Evolutionary conservation across 2,797 vertebrate species (phyloP).

Genomic region (Acestrorhynchus altus): DNA sequence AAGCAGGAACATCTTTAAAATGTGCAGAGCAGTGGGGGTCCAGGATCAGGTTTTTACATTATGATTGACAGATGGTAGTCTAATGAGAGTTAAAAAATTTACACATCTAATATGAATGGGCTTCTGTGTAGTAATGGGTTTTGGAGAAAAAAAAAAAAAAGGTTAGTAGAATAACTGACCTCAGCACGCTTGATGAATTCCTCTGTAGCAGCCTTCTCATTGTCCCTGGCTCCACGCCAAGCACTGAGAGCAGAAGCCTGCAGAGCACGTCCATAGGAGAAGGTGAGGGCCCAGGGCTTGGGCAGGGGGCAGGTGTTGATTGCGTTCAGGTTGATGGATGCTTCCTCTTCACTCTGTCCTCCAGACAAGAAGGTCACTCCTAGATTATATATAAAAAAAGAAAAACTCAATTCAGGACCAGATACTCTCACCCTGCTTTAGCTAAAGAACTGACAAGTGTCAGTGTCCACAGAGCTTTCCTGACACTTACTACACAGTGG

Average conservation of each 20-base stretch:
- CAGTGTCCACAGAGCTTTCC: not conserved
- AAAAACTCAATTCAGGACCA: not conserved
- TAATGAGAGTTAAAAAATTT: not conserved
- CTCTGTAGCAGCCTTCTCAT: conserved; percentile 87
- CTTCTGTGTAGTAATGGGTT: not conserved
- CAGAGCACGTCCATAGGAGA: conserved; percentile 96
- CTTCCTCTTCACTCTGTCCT: conserved; percentile 98
- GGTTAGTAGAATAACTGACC: conserved; percentile 72
- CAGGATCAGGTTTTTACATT: no score
- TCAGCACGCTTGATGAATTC: conserved; percentile 93
- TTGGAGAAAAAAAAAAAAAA: not conserved
- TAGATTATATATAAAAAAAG: conserved; percentile 54
- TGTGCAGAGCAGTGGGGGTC: no score
- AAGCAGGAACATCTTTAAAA: no score
- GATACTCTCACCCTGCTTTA: not conserved
- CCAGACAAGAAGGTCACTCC: conserved; percentile 97
- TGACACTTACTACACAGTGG: not conserved
- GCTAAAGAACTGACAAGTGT: not conserved
- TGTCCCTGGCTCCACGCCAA: conserved; percentile 88
- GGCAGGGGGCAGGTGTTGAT: conserved; percentile 91
- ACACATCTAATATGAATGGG: not conserved
- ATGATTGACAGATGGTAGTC: not conserved
- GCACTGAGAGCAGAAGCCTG: conserved; percentile 93
- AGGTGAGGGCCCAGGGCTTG: conserved; percentile 94
- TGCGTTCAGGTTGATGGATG: conserved; percentile 93